Base-by-base conservation (phyloP, 37 sponge, comb jelly and placozoan genomes). In the Mnemiopsis leidyi region DNA sequence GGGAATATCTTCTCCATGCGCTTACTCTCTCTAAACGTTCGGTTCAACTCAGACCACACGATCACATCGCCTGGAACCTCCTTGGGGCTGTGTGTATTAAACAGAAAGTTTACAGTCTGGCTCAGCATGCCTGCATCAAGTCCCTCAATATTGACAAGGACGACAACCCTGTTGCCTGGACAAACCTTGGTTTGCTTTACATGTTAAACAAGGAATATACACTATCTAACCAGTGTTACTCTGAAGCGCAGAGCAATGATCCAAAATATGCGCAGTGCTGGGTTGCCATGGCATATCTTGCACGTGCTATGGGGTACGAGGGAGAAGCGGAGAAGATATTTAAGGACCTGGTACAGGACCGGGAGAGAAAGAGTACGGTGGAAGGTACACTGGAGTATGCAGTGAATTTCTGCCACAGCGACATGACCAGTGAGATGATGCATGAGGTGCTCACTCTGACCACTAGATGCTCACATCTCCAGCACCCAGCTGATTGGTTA, bases 91-190 rank as follows among this genome's bases (percentile, higher is more conserved):
- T 37, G n/a, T 38, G 61, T 40, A 23, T 85, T 20, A 38, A 85
- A 25, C 61, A 61, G 9, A 21, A 37, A 1, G 23, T 40, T 9
- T 85, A 40, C 30, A 16, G 23, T 1, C 48, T 85, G n/a, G 90
- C 90, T 26, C 90, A 85, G 23, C 90, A 85, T 25, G 90, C 90
- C 61, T 39, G n/a, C 61, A 85, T 85, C 48, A 38, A 39, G 48
- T 85, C 90, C 24, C 61, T 85, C 16, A 40, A 39, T 18, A 0
- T 85, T 0, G 48, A 85, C 1, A 77, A 77, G 79, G 18, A 32
- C 36, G 16, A 23, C 0, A 85, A 85, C 61, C 61, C 39, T 26
- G 25, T 1, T 7, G 90, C 90, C 28, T 85, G 90, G 90, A 85
- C 90, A n/a, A 85, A 85, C 90, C 24, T 85, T 25, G 90, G 61